A percentile compares a stretch with the other conserved stretches of the same genome.
Evolutionary conservation across 2,797 vertebrate species (phyloP).

Genomic region (Adrianichthys oophorus): DNA sequence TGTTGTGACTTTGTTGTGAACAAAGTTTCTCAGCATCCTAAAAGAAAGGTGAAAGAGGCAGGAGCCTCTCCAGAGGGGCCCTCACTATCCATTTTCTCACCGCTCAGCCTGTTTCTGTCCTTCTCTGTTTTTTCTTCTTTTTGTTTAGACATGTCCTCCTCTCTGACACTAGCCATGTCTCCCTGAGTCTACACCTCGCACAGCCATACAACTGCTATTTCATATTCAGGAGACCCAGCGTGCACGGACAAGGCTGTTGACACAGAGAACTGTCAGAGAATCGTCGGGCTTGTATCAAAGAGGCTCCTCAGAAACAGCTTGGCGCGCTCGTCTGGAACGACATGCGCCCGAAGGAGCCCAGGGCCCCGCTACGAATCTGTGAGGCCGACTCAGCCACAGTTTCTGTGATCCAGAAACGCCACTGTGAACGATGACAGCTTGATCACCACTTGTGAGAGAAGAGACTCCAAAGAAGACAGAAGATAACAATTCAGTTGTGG

Average conservation of each 20-base stretch:
- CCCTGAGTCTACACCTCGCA: constrained; percentile 20
- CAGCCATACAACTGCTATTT: constrained; percentile 13
- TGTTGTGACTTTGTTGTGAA: constrained; percentile 46
- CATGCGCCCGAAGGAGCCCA: constrained; percentile 34
- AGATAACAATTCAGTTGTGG: too few relatives aligned
- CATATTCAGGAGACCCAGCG: constrained; percentile 17
- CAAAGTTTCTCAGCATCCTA: constrained; percentile 42
- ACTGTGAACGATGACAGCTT: not conserved
- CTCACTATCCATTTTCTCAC: constrained; percentile 39
- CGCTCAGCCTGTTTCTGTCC: constrained; percentile 36
- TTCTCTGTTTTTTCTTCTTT: constrained; percentile 54
- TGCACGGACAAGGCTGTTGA: constrained; percentile 35
- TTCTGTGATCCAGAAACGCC: constrained; percentile 35
- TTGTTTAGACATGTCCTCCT: constrained; percentile 59
- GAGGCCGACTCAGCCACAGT: constrained; percentile 29
- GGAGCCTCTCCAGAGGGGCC: constrained; percentile 38
- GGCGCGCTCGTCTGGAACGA: constrained; percentile 37
- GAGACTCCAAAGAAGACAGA: too few relatives aligned
- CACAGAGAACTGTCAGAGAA: constrained; percentile 36
- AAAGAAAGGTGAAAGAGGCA: constrained; percentile 29
- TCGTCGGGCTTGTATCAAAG: constrained; percentile 47
- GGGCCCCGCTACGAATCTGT: constrained; percentile 16
- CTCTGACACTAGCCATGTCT: constrained; percentile 38
- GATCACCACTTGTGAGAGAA: not conserved
- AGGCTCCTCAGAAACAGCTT: constrained; percentile 39